Conservation (phyloP, 2,113 vertebrate species). For the Naja naja region DNA sequence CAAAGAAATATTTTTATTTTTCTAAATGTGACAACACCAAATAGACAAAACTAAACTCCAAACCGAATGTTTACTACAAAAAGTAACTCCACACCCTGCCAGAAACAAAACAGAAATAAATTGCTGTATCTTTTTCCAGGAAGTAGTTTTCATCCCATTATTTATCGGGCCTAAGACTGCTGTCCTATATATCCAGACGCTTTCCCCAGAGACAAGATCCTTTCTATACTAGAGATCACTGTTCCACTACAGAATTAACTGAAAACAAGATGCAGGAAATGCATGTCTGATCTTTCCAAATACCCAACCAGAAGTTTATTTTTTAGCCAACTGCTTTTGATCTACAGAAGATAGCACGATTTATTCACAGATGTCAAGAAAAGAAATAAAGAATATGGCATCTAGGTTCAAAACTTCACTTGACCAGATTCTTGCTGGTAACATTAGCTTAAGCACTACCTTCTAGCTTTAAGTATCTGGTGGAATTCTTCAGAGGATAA, state of each 20-base stretch:
- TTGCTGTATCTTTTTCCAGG: not conserved
- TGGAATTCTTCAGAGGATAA: not conserved
- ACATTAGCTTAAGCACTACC: not conserved
- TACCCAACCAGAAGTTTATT: not conserved
- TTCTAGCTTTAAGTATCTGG: not conserved
- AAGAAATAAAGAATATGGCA: not conserved
- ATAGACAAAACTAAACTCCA: not conserved
- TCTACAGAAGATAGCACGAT: not conserved
- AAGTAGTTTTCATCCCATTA: not conserved
- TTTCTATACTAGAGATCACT: not conserved
- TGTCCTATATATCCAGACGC: not conserved
- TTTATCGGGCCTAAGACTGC: not conserved
- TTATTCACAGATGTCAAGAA: not conserved
- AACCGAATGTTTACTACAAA: not conserved
- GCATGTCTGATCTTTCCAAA: not conserved
- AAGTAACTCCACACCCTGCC: not conserved
- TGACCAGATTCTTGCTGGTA: not conserved
- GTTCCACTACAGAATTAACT: not conserved
- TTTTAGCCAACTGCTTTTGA: not conserved
- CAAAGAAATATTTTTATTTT: not conserved
- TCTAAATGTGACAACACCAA: not conserved
- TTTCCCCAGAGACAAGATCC: not conserved
- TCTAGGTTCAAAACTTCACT: not conserved
- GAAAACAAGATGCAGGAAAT: not conserved
- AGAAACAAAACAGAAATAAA: not conserved